phyloP scores from a whole-genome alignment of 2,888 invertebrate species.

The Trichopoda pennipes region DNA sequence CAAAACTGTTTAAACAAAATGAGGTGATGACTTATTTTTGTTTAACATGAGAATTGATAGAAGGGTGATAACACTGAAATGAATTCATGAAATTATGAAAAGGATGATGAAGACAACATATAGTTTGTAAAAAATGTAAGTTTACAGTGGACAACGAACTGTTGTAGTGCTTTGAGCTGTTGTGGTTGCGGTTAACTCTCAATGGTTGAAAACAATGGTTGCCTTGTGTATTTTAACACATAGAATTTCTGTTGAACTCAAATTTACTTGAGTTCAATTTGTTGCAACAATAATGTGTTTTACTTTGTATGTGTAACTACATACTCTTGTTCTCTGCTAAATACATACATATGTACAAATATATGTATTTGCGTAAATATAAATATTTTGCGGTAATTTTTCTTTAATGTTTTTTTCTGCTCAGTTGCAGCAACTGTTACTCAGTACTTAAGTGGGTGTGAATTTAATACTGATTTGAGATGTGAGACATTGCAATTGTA shows the following conservation, averaged over 20 bases:
- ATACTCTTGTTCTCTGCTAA: not conserved
- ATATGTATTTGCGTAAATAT: conserved; percentile 17
- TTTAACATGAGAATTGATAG: not conserved
- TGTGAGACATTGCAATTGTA: conserved; percentile 14
- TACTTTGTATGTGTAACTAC: not conserved
- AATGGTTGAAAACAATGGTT: conserved; percentile 63
- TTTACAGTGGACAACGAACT: conserved; percentile 40
- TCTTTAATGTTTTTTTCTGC: conserved; percentile 11
- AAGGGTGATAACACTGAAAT: not conserved
- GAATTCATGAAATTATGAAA: conserved; percentile 4
- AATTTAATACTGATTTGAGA: conserved; percentile 52
- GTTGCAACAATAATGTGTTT: conserved; percentile 6
- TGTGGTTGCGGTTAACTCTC: conserved; percentile 66
- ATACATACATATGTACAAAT: conserved; percentile 1
- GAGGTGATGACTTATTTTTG: conserved; percentile 20
- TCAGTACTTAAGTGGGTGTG: conserved; percentile 59
- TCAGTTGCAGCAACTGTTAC: conserved; percentile 22
- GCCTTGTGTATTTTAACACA: conserved; percentile 61
- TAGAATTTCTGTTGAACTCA: conserved; percentile 34
- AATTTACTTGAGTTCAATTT: not conserved
- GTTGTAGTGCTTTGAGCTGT: conserved; percentile 61
- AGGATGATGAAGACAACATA: conserved; percentile 6
- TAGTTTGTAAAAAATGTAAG: conserved; percentile 12
- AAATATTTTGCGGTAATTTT: conserved; percentile 53
- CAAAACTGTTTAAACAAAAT: conserved; percentile 8